Evolutionary conservation across 2,113 vertebrate species (phyloP).

Genomic region (Planiliza haematocheilus): DNA sequence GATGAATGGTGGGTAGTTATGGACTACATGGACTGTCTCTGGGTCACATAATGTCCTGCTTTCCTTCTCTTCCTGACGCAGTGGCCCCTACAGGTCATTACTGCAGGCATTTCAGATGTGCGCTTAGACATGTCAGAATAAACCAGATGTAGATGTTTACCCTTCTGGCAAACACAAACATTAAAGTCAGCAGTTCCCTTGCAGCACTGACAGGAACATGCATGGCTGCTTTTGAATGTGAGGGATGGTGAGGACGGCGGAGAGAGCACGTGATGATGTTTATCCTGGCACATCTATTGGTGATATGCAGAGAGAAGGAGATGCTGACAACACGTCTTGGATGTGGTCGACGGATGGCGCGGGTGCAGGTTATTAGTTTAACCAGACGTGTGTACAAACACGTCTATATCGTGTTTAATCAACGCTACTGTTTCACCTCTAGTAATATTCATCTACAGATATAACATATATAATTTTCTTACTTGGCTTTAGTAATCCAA

Average conservation of each 20-base stretch:
- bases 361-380: constrained; percentile 55
- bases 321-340: constrained; percentile 5
- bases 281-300: constrained; percentile 9
- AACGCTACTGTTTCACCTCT: neutral
- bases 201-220: constrained; percentile 30
- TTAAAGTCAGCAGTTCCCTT: constrained; percentile 13
- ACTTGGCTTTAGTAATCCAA: neutral
- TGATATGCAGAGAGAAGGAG: constrained; percentile 18
- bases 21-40: neutral
- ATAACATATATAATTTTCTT: constrained; percentile 8
- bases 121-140: constrained; percentile 16
- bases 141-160: constrained; percentile 39
- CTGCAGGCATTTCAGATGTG: neutral
- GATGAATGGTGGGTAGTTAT: too few relatives aligned
- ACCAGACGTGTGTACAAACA: neutral
- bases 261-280: constrained; percentile 11
- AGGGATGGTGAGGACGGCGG: constrained; percentile 23
- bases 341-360: constrained; percentile 4
- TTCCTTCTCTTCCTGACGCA: neutral
- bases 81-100: neutral
- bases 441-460: neutral
- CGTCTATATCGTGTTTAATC: neutral
- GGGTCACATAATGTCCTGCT: neutral
- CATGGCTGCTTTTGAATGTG: constrained; percentile 26
- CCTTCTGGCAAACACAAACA: constrained; percentile 41